These are phyloP conservation scores for Drosophila sucinea DNA, from an alignment of 1,140 invertebrate genomes.

Conservation along the genomic window DNA sequence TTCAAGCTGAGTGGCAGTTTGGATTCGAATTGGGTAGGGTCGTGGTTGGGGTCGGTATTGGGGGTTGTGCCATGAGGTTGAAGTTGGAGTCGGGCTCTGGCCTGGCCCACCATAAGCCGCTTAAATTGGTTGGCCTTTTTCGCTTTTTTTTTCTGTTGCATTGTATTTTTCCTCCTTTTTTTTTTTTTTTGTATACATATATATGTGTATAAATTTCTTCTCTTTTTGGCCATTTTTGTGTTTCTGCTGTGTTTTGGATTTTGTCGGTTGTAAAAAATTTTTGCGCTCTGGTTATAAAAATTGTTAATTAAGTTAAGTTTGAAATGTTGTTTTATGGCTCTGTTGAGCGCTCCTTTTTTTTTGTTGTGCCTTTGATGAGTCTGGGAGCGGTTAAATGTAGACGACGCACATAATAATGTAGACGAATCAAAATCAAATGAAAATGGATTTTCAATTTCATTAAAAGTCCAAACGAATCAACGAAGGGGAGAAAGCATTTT, in stretches of 20 bases:
- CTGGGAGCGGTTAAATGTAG: constrained; percentile 32
- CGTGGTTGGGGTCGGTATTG: constrained; percentile 4
- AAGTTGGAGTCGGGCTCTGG: constrained; percentile 13
- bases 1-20: constrained; percentile 30
- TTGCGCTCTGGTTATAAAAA: constrained; percentile 54
- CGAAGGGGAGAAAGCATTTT: not conserved
- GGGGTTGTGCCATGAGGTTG: not conserved
- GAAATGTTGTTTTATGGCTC: constrained; percentile 63
- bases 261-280: constrained; percentile 47
- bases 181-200: constrained; percentile 17
- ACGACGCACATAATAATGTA: constrained; percentile 24
- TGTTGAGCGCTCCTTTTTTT: constrained; percentile 24
- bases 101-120: constrained; percentile 46
- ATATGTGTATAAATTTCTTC: not conserved
- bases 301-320: constrained; percentile 74
- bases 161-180: constrained; percentile 26
- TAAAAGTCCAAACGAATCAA: not conserved
- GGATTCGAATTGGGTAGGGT: not conserved
- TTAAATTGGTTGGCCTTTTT: constrained; percentile 61
- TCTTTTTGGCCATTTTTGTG: constrained; percentile 27
- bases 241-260: constrained; percentile 41
- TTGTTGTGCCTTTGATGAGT: constrained; percentile 17
- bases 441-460: constrained; percentile 30
- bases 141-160: constrained; percentile 3
- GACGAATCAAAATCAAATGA: constrained; percentile 33